A percentile compares a stretch with the other conserved stretches of the same genome.
These are phyloP conservation scores for Varanus salvator DNA, from an alignment of 2,113 vertebrate genomes.

Conservation along the genomic window DNA sequence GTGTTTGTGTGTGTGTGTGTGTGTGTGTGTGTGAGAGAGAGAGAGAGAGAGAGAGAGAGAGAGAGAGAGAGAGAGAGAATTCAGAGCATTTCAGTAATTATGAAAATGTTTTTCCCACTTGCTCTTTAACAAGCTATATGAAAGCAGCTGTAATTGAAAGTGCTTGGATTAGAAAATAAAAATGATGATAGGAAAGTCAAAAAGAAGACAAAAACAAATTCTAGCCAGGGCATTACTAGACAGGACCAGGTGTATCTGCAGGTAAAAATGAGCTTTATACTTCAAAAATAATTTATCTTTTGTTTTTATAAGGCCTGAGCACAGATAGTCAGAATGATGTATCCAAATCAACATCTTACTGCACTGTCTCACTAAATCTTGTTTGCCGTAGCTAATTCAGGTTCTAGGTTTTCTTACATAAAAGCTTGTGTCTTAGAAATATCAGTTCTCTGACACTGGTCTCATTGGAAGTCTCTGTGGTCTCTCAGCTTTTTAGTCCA, in stretches of 20 bases:
- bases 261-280: neutral
- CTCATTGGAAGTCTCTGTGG: neutral
- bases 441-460: neutral
- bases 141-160: neutral
- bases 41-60: too few species aligned
- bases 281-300: neutral
- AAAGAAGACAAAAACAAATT: accelerated
- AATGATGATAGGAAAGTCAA: neutral
- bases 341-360: neutral
- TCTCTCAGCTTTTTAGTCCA: neutral
- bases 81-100: neutral
- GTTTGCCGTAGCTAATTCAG: too few species aligned
- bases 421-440: neutral
- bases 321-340: neutral
- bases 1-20: too few species aligned
- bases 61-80: neutral
- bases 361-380: neutral
- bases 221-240: neutral
- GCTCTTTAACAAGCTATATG: conserved; percentile 20
- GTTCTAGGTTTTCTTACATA: too few species aligned
- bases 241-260: neutral
- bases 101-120: neutral
- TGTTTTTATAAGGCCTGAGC: neutral
- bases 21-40: too few species aligned
- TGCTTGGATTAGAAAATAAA: conserved; percentile 12